Conservation (phyloP, 1,140 invertebrate species). For the Meloidogyne chitwoodi region DNA sequence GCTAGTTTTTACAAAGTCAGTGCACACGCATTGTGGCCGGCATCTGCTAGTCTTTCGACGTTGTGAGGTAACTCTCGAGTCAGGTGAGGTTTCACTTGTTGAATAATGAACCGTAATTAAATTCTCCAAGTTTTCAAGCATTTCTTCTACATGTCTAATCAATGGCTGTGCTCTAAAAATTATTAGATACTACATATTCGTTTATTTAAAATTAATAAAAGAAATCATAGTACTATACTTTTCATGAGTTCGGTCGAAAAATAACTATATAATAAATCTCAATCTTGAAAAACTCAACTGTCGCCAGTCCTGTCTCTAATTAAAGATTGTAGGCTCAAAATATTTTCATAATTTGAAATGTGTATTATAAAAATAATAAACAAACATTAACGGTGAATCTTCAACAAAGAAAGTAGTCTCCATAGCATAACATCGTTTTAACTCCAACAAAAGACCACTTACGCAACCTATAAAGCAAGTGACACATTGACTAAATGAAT, state of each 20-base stretch:
- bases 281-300: too few relatives aligned
- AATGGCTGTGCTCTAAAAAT: conserved; percentile 17
- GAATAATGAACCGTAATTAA: conserved; percentile 59
- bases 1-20: conserved; percentile 55
- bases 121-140: conserved; percentile 57
- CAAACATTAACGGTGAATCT: conserved; percentile 5
- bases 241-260: too few relatives aligned
- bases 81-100: conserved; percentile 51
- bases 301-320: too few relatives aligned
- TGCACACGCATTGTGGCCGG: conserved; percentile 55
- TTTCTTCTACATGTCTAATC: conserved; percentile 46
- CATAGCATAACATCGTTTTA: conserved; percentile 53
- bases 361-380: neutral
- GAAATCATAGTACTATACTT: too few relatives aligned
- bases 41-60: conserved; percentile 47
- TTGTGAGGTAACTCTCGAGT: conserved; percentile 51
- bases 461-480: conserved; percentile 59
- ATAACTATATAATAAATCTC: too few relatives aligned
- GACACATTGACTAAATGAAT: conserved; percentile 42
- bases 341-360: too few relatives aligned
- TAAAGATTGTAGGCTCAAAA: too few relatives aligned
- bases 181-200: too few relatives aligned
- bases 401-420: conserved; percentile 49
- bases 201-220: too few relatives aligned
- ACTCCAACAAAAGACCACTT: conserved; percentile 48